Evolutionary conservation across 2,113 vertebrate species (phyloP).

Genomic region (Vidua chalybeata): DNA sequence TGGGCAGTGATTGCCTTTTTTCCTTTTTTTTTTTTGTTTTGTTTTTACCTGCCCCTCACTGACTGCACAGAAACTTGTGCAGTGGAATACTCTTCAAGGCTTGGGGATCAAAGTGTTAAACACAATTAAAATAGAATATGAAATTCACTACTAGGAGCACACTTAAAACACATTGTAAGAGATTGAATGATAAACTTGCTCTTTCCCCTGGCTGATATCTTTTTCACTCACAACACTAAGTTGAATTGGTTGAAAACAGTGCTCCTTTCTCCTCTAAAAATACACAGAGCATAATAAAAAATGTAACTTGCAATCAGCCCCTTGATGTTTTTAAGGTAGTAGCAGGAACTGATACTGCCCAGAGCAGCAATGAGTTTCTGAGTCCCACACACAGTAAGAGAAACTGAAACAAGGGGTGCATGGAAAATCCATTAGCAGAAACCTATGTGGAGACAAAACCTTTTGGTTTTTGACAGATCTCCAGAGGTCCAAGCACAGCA

Average conservation of each 20-base stretch:
- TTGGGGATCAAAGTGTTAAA: not conserved
- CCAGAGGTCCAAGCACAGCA: conserved; percentile 34
- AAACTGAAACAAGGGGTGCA: conserved; percentile 33
- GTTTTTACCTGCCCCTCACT: not conserved
- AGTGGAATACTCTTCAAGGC: not conserved
- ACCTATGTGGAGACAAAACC: conserved; percentile 38
- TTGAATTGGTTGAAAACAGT: not conserved
- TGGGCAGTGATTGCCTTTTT: not conserved
- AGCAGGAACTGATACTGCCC: conserved; percentile 48
- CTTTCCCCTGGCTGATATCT: not conserved
- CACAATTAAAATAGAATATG: not conserved
- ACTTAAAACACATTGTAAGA: not conserved
- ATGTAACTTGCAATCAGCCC: not conserved
- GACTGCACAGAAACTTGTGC: not conserved
- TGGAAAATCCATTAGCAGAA: conserved; percentile 61
- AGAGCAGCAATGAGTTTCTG: conserved; percentile 42
- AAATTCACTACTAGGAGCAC: not conserved
- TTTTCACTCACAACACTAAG: not conserved
- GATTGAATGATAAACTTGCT: not conserved
- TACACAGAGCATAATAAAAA: not conserved
- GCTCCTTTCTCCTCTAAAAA: conserved; percentile 20
- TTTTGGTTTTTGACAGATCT: conserved; percentile 28
- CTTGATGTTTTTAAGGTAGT: conserved; percentile 23
- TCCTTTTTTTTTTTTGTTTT: not conserved
- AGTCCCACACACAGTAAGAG: not conserved